Evolutionary conservation across 1,140 invertebrate species (phyloP).

Genomic region (Branchinecta lindahli): DNA sequence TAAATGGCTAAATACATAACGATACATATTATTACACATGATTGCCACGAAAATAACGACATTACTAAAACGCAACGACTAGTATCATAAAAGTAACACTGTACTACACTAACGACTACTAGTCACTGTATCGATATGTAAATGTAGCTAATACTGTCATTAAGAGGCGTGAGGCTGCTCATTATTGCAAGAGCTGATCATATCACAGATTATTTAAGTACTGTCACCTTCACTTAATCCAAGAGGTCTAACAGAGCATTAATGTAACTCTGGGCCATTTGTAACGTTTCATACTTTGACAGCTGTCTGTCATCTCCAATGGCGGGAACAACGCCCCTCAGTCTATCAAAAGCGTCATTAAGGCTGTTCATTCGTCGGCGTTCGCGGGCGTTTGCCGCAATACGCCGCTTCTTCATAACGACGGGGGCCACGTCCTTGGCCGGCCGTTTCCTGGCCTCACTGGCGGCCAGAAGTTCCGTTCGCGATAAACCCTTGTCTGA

Average conservation of each 20-base stretch:
- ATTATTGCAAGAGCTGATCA: no score
- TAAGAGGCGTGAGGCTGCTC: no score
- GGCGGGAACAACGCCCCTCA: slow-evolving; percentile 74
- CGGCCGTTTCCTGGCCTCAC: not conserved
- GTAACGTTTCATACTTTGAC: slow-evolving; percentile 91
- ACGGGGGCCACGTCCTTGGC: slow-evolving; percentile 16
- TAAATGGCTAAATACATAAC: no score
- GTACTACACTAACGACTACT: no score
- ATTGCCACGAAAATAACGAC: no score
- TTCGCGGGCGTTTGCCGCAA: slow-evolving; percentile 85
- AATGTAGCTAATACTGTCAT: no score
- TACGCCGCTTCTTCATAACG: slow-evolving; percentile 59
- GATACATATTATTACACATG: no score
- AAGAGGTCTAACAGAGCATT: slow-evolving; percentile 69
- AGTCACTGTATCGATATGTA: no score
- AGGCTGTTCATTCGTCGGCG: slow-evolving; percentile 82
- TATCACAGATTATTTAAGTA: no score
- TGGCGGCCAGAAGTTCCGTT: not conserved
- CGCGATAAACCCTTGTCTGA: not conserved
- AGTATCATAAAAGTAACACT: no score
- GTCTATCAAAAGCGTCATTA: slow-evolving; percentile 79
- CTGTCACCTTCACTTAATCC: not conserved
- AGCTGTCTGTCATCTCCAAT: slow-evolving; percentile 77
- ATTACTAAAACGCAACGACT: no score
- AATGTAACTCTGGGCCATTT: slow-evolving; percentile 95